Evolutionary conservation across 1,140 invertebrate species (phyloP), one percentile per base, ranked within the genome.

Genomic region (Drosophila sp.): DNA sequence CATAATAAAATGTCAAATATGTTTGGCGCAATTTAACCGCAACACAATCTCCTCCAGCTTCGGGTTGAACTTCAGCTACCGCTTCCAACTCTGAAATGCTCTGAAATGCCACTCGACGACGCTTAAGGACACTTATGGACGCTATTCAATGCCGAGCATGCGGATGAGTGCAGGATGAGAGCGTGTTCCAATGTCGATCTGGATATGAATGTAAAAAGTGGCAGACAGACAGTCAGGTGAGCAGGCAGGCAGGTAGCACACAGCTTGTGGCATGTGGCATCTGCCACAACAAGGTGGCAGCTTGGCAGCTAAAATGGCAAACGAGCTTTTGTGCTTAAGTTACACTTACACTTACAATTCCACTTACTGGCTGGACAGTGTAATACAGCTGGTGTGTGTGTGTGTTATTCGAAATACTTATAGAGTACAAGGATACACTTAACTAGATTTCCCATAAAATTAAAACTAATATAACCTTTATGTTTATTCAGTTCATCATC

Each of bases 1-100:
- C 64, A 65, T 87, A 87, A 87, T 87, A 87, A 87, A 87, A 87
- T 87, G 84, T 87, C 82, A 87, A 87, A 87, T 87, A 87, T 87
- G 82, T 89, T 87, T 87, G 82, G 82, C 82, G 82, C 83, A 87
- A 89, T 87, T 89, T 79, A 89, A 89, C 83, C 82, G 72, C 79
- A 87, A 71, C 83, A 84, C 81, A 84, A 75, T 78, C 74, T 86
- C 81, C 32, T 4, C 16, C 27, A 46, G 48, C 46, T 50, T n/a
- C 45, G 9, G 58, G 32, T 50, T 7, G 16, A 32, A 45, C 45
- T 40, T 2, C 36, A 11, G 48, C 32, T 4, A 27, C 27, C 46
- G 51, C 63, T 45, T 18, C 57, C 29, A 36, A 43, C 66, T 46
- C 48, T 65, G 48, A 69, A 70, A 62, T 41, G 78, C 66, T 46